phyloP scores from a whole-genome alignment of 2,113 vertebrate genomes.

The Cyprinodon tularosa region DNA sequence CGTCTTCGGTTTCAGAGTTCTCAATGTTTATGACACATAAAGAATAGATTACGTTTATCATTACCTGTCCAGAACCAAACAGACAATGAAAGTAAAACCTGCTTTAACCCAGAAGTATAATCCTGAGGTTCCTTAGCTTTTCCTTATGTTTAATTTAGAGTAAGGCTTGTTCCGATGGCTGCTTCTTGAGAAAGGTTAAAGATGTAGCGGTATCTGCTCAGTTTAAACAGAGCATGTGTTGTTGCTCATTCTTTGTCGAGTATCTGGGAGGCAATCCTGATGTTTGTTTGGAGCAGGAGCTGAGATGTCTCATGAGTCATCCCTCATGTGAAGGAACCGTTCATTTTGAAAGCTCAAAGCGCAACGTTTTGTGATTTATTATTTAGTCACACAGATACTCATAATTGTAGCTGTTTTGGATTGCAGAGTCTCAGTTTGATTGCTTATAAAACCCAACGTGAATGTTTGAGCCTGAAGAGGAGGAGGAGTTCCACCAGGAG shows the following conservation, averaged over 20 bases:
- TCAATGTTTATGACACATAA: too few species aligned
- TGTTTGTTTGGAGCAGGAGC: not conserved
- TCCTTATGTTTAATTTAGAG: too few species aligned
- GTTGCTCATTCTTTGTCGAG: not conserved
- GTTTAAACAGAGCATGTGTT: conserved; percentile 27
- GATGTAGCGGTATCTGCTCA: conserved; percentile 11
- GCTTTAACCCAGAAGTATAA: not conserved
- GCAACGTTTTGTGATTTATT: not conserved
- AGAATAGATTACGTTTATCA: too few species aligned
- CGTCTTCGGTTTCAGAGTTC: too few species aligned
- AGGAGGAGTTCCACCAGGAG: not conserved
- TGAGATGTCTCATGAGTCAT: conserved; percentile 16
- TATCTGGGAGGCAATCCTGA: conserved; percentile 15
- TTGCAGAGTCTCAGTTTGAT: not conserved
- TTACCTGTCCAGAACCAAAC: too few species aligned
- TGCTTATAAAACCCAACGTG: not conserved
- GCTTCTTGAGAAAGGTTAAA: not conserved
- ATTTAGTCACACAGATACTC: not conserved
- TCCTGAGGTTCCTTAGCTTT: too few species aligned
- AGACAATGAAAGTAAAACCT: conserved; percentile 2
- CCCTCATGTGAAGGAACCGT: conserved; percentile 12
- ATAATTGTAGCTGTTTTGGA: conserved; percentile 1
- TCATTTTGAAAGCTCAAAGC: not conserved
- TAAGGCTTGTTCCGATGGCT: conserved; percentile 6
- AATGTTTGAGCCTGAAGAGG: not conserved